These are phyloP conservation scores for Thomomys bottae DNA, from an alignment of 2,113 vertebrate species.

Conservation along the genomic window DNA sequence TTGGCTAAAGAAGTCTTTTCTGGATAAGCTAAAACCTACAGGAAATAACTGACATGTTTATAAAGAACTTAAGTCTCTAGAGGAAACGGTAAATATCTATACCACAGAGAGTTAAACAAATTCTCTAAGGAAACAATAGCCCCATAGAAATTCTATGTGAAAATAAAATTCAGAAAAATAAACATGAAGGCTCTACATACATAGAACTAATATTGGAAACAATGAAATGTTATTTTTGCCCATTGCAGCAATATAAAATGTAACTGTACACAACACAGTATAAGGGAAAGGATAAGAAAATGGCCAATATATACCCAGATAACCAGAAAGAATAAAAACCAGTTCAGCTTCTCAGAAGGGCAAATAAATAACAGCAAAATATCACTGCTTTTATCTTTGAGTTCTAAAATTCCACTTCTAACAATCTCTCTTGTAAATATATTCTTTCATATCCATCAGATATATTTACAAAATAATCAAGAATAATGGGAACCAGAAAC, in stretches of 20 bases:
- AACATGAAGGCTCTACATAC: not conserved
- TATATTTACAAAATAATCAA: conserved; percentile 1
- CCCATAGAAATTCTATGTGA: not conserved
- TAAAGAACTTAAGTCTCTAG: not conserved
- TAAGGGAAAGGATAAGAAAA: conserved; percentile 4
- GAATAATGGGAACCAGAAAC: conserved; percentile 35
- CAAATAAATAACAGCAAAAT: conserved; percentile 9
- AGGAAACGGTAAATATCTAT: not conserved
- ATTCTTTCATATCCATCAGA: not conserved
- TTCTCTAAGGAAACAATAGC: conserved; percentile 5
- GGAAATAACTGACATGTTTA: not conserved
- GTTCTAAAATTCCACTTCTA: conserved; percentile 45
- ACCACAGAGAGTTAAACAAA: conserved; percentile 32
- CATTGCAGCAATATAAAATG: conserved; percentile 12
- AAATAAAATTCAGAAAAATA: conserved; percentile 49
- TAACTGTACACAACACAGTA: not conserved
- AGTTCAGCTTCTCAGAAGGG: conserved; percentile 3
- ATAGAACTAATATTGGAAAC: not conserved
- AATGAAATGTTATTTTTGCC: conserved; percentile 29
- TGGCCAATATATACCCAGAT: not conserved
- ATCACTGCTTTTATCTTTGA: conserved; percentile 17
- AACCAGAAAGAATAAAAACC: conserved; percentile 26
- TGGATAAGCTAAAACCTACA: conserved; percentile 34
- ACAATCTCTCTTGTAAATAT: conserved; percentile 37
- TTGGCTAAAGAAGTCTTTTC: not conserved